Evolutionary conservation across 2,888 invertebrate species (phyloP).

Genomic region (Drosophila acutilabella): DNA sequence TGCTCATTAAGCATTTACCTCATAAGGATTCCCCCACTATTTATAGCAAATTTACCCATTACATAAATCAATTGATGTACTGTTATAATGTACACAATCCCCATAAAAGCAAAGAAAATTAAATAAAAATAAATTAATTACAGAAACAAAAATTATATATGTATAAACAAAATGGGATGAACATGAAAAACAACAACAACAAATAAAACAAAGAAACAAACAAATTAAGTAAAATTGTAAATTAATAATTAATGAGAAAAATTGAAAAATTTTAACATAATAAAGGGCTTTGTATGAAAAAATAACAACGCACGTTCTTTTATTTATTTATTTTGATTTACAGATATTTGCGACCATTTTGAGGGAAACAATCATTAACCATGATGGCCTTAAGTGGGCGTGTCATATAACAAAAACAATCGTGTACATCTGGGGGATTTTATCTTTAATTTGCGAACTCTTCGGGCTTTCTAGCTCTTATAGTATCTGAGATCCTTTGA

Average conservation of each 20-base stretch:
- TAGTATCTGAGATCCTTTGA: no score
- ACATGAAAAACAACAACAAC: slow-evolving; percentile 30
- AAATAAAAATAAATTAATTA: slow-evolving; percentile 1
- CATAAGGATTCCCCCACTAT: slow-evolving; percentile 74
- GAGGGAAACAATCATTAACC: no score
- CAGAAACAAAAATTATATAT: slow-evolving; percentile 31
- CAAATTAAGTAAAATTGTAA: slow-evolving; percentile 66
- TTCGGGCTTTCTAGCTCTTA: no score
- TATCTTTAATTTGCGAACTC: no score
- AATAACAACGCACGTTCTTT: slow-evolving; percentile 8
- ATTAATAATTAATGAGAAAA: slow-evolving; percentile 73
- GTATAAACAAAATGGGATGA: slow-evolving; percentile 11
- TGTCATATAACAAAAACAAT: no score
- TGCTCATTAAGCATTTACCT: slow-evolving; percentile 80
- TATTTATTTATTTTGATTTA: no score
- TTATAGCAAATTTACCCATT: slow-evolving; percentile 79
- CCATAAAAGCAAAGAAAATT: slow-evolving; percentile 29
- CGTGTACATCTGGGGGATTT: no score
- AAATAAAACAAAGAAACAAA: slow-evolving; percentile 29
- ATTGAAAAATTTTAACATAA: slow-evolving; percentile 78
- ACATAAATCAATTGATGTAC: slow-evolving; percentile 72
- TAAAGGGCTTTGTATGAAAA: slow-evolving; percentile 81
- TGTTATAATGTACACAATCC: slow-evolving; percentile 71
- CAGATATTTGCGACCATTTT: no score
- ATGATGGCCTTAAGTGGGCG: no score